phyloP scores from a whole-genome alignment of 2,797 vertebrate genomes.

The Takifugu ocellatus region DNA sequence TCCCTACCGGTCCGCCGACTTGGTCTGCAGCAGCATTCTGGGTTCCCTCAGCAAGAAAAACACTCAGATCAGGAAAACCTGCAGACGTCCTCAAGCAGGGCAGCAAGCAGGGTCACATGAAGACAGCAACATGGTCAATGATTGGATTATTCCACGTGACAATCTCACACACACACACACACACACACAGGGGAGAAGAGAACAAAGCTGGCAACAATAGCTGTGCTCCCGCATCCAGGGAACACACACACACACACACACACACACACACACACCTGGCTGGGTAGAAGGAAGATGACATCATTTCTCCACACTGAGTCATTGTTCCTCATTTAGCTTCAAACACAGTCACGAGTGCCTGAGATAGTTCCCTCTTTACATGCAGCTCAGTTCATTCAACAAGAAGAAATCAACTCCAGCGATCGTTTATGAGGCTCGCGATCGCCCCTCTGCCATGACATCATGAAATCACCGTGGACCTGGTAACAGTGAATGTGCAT shows the following conservation, averaged over 20 bases:
- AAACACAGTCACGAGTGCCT: conserved; percentile 51
- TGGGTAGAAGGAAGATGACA: conserved; percentile 56
- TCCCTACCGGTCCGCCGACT: no score
- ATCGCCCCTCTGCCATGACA: conserved; percentile 12
- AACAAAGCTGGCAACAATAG: no score
- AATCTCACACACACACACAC: no score
- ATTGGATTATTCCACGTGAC: no score
- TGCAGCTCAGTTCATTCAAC: conserved; percentile 3
- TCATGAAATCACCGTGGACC: conserved; percentile 28
- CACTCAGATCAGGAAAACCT: no score
- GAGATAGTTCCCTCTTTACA: conserved; percentile 30
- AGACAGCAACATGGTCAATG: no score
- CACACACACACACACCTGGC: conserved; percentile 43
- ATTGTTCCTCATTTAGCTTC: conserved; percentile 55
- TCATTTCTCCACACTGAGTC: conserved; percentile 61
- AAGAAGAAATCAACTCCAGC: conserved; percentile 8
- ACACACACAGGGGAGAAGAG: no score
- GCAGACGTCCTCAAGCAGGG: no score
- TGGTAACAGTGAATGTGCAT: conserved; percentile 8
- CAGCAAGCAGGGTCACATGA: no score
- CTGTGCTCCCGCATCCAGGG: no score
- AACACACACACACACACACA: not conserved
- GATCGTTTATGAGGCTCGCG: conserved; percentile 21
- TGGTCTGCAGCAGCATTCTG: no score
- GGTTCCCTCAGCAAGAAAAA: no score